Percentiles rank a stretch among this genome's conserved stretches.
phyloP scores from a whole-genome alignment of 2,888 invertebrate species.

The Agrochola lota region DNA sequence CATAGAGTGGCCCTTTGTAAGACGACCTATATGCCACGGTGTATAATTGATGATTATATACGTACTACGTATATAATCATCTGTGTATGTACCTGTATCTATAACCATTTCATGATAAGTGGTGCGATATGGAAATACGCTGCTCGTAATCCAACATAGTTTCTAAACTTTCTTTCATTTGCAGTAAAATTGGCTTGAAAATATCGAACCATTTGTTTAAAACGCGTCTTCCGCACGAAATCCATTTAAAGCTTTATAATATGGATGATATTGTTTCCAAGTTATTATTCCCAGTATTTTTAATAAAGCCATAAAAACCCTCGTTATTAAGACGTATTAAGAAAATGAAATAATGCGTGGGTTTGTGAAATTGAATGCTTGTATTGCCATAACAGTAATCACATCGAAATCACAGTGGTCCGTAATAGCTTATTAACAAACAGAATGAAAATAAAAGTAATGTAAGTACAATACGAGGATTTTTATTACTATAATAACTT shows the following conservation, averaged over 20 bases:
- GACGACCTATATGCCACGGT: too few relatives aligned
- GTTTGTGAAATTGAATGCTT: slow-evolving; percentile 37
- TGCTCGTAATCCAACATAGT: neutral
- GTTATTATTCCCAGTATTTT: slow-evolving; percentile 4
- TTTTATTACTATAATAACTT: slow-evolving; percentile 22
- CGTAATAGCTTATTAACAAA: slow-evolving; percentile 30
- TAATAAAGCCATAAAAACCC: slow-evolving; percentile 30
- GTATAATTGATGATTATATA: too few relatives aligned
- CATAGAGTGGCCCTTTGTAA: too few relatives aligned
- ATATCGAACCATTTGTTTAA: neutral
- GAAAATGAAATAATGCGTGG: slow-evolving; percentile 44
- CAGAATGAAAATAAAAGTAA: slow-evolving; percentile 17
- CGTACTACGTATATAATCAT: too few relatives aligned
- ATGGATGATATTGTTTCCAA: neutral
- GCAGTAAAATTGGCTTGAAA: neutral
- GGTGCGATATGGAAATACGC: neutral
- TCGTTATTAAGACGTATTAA: slow-evolving; percentile 41
- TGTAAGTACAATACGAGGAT: neutral
- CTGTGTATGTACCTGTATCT: neutral
- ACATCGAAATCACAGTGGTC: slow-evolving; percentile 18
- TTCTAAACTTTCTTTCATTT: neutral
- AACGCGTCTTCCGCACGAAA: neutral
- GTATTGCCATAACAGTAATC: slow-evolving; percentile 35
- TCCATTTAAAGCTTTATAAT: neutral
- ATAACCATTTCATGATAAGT: neutral